These are phyloP conservation scores for Eremophila alpestris DNA, from an alignment of 2,797 vertebrate genomes.

Conservation along the genomic window DNA sequence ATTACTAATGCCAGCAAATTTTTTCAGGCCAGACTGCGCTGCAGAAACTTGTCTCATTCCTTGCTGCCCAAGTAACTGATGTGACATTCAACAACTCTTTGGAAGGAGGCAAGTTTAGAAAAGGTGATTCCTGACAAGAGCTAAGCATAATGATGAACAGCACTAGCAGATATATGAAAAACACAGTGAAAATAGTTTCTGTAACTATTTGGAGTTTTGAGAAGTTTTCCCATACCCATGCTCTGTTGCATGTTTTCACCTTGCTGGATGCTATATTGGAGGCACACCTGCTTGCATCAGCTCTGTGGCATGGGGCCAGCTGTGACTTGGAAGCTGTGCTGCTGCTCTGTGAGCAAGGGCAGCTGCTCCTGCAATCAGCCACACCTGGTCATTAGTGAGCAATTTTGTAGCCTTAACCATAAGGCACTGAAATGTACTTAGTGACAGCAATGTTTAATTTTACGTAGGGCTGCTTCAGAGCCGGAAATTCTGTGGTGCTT, in stretches of 20 bases:
- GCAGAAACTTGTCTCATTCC: background rate
- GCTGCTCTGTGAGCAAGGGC: background rate
- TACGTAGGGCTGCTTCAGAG: background rate
- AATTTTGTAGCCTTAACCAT: background rate
- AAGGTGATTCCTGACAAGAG: background rate
- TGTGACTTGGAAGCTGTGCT: background rate
- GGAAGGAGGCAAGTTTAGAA: background rate
- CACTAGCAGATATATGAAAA: background rate
- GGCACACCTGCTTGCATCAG: background rate
- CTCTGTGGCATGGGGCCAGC: background rate
- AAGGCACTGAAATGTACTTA: background rate
- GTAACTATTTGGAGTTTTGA: background rate
- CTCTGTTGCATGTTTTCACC: background rate
- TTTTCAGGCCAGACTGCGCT: background rate
- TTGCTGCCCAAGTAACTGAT: background rate
- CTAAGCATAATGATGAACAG: background rate
- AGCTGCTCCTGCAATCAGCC: background rate
- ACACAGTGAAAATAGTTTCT: background rate
- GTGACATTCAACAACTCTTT: background rate
- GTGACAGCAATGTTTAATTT: background rate
- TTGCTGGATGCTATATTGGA: background rate
- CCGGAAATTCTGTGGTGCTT: background rate
- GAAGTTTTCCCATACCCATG: fast-evolving
- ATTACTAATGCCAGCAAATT: background rate
- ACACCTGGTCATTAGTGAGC: background rate